Conservation (phyloP, 2,888 invertebrate species). For the Leucophenga maculata region DNA sequence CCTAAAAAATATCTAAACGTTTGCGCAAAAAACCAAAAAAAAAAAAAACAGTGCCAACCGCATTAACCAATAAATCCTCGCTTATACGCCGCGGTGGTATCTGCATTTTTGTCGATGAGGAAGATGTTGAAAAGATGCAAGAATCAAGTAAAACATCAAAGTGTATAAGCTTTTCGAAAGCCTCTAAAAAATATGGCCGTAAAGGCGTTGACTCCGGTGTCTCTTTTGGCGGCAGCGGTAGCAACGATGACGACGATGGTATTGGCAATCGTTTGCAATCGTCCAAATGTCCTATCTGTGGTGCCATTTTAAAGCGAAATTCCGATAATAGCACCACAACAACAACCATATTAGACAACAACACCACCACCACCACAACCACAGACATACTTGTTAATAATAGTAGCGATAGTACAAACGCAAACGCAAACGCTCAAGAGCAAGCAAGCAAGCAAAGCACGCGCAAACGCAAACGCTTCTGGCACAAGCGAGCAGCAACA, state of each 20-base stretch:
- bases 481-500: constrained; percentile 59
- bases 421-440: constrained; percentile 51
- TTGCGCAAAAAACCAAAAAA: too few relatives aligned
- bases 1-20: not conserved
- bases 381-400: constrained; percentile 41
- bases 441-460: constrained; percentile 38
- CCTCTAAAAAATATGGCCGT: constrained; percentile 38
- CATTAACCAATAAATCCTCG: constrained; percentile 69
- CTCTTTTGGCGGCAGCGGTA: not conserved
- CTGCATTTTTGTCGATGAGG: constrained; percentile 72
- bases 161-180: constrained; percentile 60
- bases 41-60: constrained; percentile 56
- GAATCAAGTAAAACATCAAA: constrained; percentile 47
- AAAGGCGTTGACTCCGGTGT: too few relatives aligned
- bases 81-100: constrained; percentile 72
- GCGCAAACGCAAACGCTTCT: constrained; percentile 62
- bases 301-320: constrained; percentile 43
- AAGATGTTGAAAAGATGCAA: constrained; percentile 65
- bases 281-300: constrained; percentile 65
- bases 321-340: constrained; percentile 29
- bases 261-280: constrained; percentile 34
- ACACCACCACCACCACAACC: constrained; percentile 30
- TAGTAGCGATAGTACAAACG: constrained; percentile 52
- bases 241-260: constrained; percentile 38
- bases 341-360: constrained; percentile 24